phyloP scores from a whole-genome alignment of 2,888 invertebrate species.

The Stenodema calcarata region DNA sequence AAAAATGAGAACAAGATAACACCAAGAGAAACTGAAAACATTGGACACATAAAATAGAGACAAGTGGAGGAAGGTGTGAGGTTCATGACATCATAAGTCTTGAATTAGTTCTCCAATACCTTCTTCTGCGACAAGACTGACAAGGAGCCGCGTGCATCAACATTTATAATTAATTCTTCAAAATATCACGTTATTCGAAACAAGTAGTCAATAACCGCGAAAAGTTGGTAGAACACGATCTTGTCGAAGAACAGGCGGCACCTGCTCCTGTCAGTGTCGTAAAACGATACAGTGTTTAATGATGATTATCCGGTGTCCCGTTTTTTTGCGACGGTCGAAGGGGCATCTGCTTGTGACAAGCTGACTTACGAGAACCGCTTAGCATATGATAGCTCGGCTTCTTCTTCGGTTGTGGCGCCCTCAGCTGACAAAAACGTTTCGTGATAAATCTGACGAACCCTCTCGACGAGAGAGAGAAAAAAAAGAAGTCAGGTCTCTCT shows the following conservation, averaged over 20 bases:
- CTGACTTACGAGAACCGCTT: slow-evolving; percentile 32
- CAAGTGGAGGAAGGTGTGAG: too few relatives aligned
- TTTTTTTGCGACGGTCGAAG: background rate
- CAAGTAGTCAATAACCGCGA: too few relatives aligned
- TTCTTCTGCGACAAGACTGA: too few relatives aligned
- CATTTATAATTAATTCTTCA: too few relatives aligned
- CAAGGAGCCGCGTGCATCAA: too few relatives aligned
- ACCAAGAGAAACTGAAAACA: too few relatives aligned
- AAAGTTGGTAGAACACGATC: too few relatives aligned
- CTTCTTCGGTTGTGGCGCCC: background rate
- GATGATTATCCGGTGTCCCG: background rate
- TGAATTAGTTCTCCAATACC: too few relatives aligned
- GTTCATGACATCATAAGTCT: too few relatives aligned
- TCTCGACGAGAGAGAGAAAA: background rate
- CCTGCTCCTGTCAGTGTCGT: background rate
- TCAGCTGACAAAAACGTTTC: background rate
- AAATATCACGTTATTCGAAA: too few relatives aligned
- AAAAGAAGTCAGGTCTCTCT: background rate
- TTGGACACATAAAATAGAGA: too few relatives aligned
- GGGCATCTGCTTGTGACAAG: background rate
- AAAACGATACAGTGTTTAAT: slow-evolving; percentile 12
- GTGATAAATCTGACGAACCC: background rate
- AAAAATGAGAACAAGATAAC: too few relatives aligned
- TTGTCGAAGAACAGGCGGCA: background rate
- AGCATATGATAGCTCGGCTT: slow-evolving; percentile 31